These are phyloP conservation scores for Drosophila albomicans DNA, from an alignment of 1,140 invertebrate species.

Conservation along the genomic window DNA sequence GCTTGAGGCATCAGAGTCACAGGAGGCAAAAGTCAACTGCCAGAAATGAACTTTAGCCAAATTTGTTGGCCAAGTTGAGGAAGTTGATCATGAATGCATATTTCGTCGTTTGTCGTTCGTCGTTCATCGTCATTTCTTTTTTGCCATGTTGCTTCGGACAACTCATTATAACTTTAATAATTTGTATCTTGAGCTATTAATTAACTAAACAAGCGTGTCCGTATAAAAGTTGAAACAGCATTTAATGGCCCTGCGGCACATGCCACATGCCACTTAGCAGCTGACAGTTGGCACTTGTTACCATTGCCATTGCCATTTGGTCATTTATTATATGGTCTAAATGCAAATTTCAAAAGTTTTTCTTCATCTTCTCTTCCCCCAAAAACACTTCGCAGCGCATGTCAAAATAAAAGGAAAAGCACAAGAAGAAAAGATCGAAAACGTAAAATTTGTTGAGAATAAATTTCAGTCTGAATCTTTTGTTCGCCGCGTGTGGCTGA, in stretches of 20 bases:
- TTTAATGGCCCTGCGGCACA: slow-evolving; percentile 43
- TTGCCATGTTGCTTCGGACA: slow-evolving; percentile 14
- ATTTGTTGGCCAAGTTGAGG: slow-evolving; percentile 37
- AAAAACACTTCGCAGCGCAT: not conserved
- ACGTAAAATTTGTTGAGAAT: not conserved
- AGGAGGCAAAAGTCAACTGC: not conserved
- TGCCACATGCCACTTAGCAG: slow-evolving; percentile 30
- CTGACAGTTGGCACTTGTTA: slow-evolving; percentile 18
- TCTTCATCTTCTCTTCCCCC: not conserved
- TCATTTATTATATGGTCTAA: slow-evolving; percentile 27
- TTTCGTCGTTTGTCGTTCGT: slow-evolving; percentile 1
- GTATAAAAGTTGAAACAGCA: slow-evolving; percentile 26
- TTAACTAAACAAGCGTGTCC: slow-evolving; percentile 48
- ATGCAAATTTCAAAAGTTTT: slow-evolving; percentile 36
- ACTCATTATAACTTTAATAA: slow-evolving; percentile 59
- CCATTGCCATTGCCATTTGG: slow-evolving; percentile 1
- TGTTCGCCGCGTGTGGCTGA: slow-evolving; percentile 2
- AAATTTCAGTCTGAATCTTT: slow-evolving; percentile 5
- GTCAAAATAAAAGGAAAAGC: not conserved
- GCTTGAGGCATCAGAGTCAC: not conserved
- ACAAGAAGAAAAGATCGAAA: not conserved
- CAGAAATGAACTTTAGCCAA: slow-evolving; percentile 22
- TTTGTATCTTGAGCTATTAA: slow-evolving; percentile 58
- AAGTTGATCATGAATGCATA: slow-evolving; percentile 33
- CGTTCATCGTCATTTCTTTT: not conserved